Conservation (phyloP, 2,113 vertebrate species). For the Pan troglodytes region NHGRI_mPanTro3-v2.1_pri NC_072410.2:36114501-36115000, state of each 20-base stretch:
- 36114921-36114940: no score
- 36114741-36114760: not conserved
- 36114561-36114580: not conserved
- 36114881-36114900: no score
- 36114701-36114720: not conserved
- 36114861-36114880: no score
- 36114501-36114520: not conserved
- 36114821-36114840: no score
- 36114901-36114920: no score
- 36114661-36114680: not conserved
- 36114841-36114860: no score
- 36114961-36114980: no score
- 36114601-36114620: not conserved
- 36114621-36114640: not conserved
- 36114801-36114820: no score
- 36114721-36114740: not conserved
- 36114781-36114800: not conserved
- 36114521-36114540: not conserved
- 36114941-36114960: no score
- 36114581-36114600: not conserved
- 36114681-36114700: not conserved
- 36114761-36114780: not conserved
- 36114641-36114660: not conserved
- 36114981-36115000: no score
- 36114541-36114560: constrained; percentile 4